Evolutionary conservation across 1,140 invertebrate genomes (phyloP).

Genomic region (Gonatopus flavifemur): DNA sequence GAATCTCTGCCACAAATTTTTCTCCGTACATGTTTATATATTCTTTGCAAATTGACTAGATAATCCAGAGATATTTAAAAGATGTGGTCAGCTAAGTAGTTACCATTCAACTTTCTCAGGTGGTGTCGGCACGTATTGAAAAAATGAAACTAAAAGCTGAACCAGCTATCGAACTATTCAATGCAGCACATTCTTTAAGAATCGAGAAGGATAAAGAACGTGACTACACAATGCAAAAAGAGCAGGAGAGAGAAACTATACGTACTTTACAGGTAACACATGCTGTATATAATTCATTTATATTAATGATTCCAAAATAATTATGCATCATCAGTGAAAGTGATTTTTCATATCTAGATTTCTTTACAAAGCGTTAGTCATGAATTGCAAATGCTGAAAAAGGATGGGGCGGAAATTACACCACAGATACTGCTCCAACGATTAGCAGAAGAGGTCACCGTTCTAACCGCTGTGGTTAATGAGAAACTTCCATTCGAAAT

Average conservation of each 20-base stretch:
- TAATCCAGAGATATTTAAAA: too few relatives aligned
- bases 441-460: constrained; percentile 76
- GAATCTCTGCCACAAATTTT: background rate
- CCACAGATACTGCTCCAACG: constrained; percentile 64
- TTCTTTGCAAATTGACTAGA: constrained; percentile 69
- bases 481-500: constrained; percentile 80
- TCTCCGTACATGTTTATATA: too few relatives aligned
- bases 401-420: constrained; percentile 57
- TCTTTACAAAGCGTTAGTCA: constrained; percentile 43
- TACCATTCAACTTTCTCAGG: too few relatives aligned
- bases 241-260: constrained; percentile 41
- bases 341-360: constrained; percentile 21
- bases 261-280: constrained; percentile 39
- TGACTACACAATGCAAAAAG: constrained; percentile 61
- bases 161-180: constrained; percentile 56
- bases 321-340: background rate
- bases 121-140: constrained; percentile 59
- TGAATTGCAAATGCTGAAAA: constrained; percentile 46
- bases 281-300: constrained; percentile 6
- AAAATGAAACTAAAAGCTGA: constrained; percentile 58
- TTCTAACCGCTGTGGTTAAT: constrained; percentile 66
- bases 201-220: constrained; percentile 73
- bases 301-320: constrained; percentile 1
- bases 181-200: constrained; percentile 69
- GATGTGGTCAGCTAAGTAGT: too few relatives aligned